phyloP scores from a whole-genome alignment of 2,113 vertebrate species.

The Grallaria varia region DNA sequence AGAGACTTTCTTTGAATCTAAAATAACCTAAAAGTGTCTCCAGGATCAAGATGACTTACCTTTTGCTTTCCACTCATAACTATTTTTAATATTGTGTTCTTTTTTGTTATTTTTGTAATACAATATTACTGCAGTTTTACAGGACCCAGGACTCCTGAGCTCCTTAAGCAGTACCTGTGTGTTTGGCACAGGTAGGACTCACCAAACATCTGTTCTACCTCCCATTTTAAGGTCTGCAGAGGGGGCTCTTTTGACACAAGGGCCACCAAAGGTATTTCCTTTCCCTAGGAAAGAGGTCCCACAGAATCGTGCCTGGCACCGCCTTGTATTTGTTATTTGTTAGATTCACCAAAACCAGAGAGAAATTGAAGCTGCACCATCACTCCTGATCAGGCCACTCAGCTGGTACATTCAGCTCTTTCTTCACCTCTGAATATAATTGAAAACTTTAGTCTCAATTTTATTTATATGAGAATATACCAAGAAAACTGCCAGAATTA shows the following conservation, averaged over 20 bases:
- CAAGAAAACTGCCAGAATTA: not conserved
- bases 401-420: not conserved
- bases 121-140: not conserved
- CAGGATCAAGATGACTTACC: conserved; percentile 51
- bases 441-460: not conserved
- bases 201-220: not conserved
- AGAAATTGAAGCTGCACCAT: not conserved
- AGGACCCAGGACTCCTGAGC: not conserved
- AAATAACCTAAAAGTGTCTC: conserved; percentile 50
- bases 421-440: not conserved
- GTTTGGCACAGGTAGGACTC: not conserved
- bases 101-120: not conserved
- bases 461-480: not conserved
- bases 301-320: not conserved
- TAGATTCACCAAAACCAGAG: not conserved
- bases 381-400: not conserved
- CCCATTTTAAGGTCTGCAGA: not conserved
- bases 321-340: not conserved
- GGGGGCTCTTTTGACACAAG: not conserved
- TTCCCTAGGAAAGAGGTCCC: not conserved
- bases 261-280: not conserved
- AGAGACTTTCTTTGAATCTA: conserved; percentile 54
- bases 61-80: conserved; percentile 44
- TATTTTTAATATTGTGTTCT: not conserved
- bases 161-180: not conserved